Evolutionary conservation across 2,888 invertebrate genomes (phyloP).

Genomic region (Chrysodeixis includens): DNA sequence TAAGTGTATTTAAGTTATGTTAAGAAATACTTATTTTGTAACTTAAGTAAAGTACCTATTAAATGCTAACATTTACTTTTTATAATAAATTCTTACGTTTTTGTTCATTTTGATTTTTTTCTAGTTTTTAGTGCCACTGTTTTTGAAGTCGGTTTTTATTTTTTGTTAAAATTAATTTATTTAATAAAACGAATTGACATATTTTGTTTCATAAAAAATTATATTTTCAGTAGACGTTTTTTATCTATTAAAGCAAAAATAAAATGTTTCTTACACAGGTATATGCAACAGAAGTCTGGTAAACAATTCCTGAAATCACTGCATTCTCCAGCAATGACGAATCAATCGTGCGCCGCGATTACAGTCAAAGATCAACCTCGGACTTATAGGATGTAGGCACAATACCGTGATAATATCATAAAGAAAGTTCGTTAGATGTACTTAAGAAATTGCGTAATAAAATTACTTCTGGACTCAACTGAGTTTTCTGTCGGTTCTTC

Average conservation of each 20-base stretch:
- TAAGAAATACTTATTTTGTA: not conserved
- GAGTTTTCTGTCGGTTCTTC: too few relatives aligned
- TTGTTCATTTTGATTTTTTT: too few relatives aligned
- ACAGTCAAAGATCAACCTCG: constrained; percentile 38
- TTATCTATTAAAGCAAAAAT: not conserved
- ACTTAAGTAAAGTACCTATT: not conserved
- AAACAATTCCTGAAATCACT: constrained; percentile 74
- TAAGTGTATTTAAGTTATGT: not conserved
- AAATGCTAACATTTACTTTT: not conserved
- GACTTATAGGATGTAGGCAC: constrained; percentile 17
- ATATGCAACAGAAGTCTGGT: constrained; percentile 39
- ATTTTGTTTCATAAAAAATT: too few relatives aligned
- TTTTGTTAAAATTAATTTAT: too few relatives aligned
- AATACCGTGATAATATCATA: constrained; percentile 9
- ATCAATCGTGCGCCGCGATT: constrained; percentile 69
- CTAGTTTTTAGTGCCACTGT: too few relatives aligned
- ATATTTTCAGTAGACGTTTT: not conserved
- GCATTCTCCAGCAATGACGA: constrained; percentile 71
- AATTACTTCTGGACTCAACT: too few relatives aligned
- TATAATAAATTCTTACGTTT: too few relatives aligned
- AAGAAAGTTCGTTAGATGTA: not conserved
- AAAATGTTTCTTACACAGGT: not conserved
- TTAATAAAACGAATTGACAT: too few relatives aligned
- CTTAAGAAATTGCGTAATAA: too few relatives aligned
- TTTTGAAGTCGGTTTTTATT: too few relatives aligned